Evolutionary conservation across 2,113 vertebrate genomes (phyloP).

Genomic region (Piaya cayana): DNA sequence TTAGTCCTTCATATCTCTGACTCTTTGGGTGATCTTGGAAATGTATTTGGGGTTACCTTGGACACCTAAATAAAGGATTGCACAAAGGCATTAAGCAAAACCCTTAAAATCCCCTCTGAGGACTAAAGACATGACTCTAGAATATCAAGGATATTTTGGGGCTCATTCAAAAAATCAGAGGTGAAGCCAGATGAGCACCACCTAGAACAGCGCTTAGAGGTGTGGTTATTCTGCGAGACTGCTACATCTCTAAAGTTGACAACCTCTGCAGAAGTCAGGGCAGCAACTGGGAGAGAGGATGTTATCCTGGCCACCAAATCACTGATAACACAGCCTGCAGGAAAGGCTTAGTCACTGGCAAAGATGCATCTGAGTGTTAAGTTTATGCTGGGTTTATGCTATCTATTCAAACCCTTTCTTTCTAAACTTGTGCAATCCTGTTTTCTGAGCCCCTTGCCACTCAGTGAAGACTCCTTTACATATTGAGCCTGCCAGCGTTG

Average conservation of each 20-base stretch:
- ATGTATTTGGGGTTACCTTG: not conserved
- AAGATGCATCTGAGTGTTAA: not conserved
- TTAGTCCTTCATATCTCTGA: not conserved
- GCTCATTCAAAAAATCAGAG: not conserved
- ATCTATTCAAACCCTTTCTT: not conserved
- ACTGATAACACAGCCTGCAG: not conserved
- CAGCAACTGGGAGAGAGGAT: not conserved
- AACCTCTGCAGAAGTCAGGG: not conserved
- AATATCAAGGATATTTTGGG: not conserved
- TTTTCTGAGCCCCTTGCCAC: not conserved
- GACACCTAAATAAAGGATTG: not conserved
- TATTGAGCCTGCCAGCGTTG: not conserved
- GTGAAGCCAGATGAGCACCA: not conserved
- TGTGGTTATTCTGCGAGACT: not conserved
- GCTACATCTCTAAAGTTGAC: not conserved
- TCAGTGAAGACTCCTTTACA: not conserved
- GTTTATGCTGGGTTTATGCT: not conserved
- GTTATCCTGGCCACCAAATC: accelerated
- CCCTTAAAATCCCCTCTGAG: not conserved
- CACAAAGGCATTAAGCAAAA: not conserved
- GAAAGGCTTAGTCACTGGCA: not conserved
- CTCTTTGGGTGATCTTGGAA: not conserved
- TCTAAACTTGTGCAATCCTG: not conserved
- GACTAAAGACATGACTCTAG: not conserved
- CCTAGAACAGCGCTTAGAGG: not conserved